Evolutionary conservation across 2,888 invertebrate genomes (phyloP).

Genomic region (Papilio gigon): DNA sequence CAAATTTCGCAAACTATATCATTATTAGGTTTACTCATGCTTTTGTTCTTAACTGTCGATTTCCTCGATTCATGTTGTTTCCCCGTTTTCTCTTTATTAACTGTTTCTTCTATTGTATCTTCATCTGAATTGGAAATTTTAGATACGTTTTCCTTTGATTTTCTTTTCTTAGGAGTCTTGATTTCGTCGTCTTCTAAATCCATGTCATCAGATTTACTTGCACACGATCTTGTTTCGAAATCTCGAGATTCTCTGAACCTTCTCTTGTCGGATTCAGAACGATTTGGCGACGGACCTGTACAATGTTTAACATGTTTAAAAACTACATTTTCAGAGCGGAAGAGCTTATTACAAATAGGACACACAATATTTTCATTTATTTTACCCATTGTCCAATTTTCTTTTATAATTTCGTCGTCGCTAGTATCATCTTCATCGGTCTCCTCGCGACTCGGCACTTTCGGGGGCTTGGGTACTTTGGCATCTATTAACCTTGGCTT

Average conservation of each 20-base stretch:
- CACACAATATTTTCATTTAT: conserved; percentile 79
- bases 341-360: conserved; percentile 77
- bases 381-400: conserved; percentile 81
- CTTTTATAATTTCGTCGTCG: conserved; percentile 64
- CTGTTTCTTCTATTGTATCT: conserved; percentile 66
- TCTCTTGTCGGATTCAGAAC: conserved; percentile 71
- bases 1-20: conserved; percentile 74
- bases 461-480: conserved; percentile 51
- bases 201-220: conserved; percentile 59
- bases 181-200: conserved; percentile 59
- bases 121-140: conserved; percentile 60
- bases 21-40: conserved; percentile 48
- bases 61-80: conserved; percentile 57
- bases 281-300: conserved; percentile 74
- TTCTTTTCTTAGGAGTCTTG: conserved; percentile 56
- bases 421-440: conserved; percentile 60
- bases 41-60: conserved; percentile 51
- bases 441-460: conserved; percentile 44
- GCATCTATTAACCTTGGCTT: conserved; percentile 67
- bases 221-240: conserved; percentile 59
- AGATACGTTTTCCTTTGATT: conserved; percentile 57
- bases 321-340: conserved; percentile 78
- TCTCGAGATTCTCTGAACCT: conserved; percentile 66
- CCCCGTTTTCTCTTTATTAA: conserved; percentile 53
- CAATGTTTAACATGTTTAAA: conserved; percentile 81